These are phyloP conservation scores for Lepilemur septentrionalis DNA, from an alignment of 2,797 vertebrate species.

Conservation along the genomic window DNA sequence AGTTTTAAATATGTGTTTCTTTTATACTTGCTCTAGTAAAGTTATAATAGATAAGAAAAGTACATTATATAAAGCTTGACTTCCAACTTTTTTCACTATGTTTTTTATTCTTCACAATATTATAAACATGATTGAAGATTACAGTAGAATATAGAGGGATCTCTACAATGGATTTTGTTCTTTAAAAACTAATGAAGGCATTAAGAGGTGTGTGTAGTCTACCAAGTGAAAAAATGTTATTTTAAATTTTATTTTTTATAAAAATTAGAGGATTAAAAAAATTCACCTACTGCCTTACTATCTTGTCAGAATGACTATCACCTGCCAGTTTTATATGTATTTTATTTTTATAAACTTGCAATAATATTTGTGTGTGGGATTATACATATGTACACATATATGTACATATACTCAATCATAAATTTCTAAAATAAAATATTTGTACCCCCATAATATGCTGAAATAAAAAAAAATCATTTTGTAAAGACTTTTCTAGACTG, in stretches of 20 bases:
- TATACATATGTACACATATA: neutral
- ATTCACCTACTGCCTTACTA: neutral
- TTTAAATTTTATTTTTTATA: neutral
- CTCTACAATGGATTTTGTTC: neutral
- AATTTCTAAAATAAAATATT: neutral
- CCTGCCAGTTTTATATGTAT: neutral
- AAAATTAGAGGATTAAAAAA: neutral
- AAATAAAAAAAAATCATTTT: neutral
- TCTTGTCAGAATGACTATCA: neutral
- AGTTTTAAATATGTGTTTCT: neutral
- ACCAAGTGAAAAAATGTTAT: neutral
- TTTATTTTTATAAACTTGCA: neutral
- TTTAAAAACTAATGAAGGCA: neutral
- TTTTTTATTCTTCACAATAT: neutral
- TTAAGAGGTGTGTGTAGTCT: neutral
- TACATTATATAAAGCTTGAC: neutral
- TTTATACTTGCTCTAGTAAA: neutral
- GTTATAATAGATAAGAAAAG: neutral
- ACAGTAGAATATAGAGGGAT: neutral
- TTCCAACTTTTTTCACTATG: neutral
- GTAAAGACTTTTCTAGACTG: neutral
- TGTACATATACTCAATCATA: neutral
- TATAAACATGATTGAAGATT: neutral
- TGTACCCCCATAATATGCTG: too few relatives aligned
- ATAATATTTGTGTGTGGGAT: neutral